Evolutionary conservation across 2,797 vertebrate genomes (phyloP), one percentile per base, ranked within the genome.

Genomic region (Sebastiscus tertius): DNA sequence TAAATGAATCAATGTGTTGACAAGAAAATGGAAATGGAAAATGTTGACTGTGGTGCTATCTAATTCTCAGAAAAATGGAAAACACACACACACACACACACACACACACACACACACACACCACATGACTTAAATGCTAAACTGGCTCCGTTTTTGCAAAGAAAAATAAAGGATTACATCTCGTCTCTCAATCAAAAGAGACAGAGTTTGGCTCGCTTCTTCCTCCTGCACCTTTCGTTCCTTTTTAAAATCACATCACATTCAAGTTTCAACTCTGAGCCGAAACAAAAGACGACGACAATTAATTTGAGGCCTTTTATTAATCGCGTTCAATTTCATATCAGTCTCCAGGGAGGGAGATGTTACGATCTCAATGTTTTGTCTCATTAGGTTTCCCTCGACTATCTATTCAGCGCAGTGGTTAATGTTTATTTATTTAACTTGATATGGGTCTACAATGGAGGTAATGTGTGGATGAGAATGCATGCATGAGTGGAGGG

Each of bases 301-400:
- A 89, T 89, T 93, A 91, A 94, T 90, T 90, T 81, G 81, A 85
- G 58, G 80, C 63, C 81, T 89, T 89, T 92, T 77, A 92, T 92
- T 91, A 93, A 92, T 84, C 54, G 5, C 61, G 80, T 87, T 93
- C 82, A 89, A 87, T 90, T 93, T 93, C 85, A 84, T 74, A 80
- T 85, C 85, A 67, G 83, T 91, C 90, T 87, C 91, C 33, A 2
- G 91, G 83, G 90, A 89, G 75, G 63, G 60, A 76, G 81, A 82
- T 86, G 86, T 82, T 77, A 75, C 58, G n/a, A 89, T 91, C 81
- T 76, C 56, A 13, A 0, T 74, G 75, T 88, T 91, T 88, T 84
- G 84, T 86, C 90, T 89, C 87, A 90, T 93, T 87, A 87, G 12
- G 18, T 82, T 80, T 79, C 58, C 55, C 27, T 58, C 22, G 65